Evolutionary conservation across 2,888 invertebrate species (phyloP).

Genomic region (Yponomeuta malinellus): DNA sequence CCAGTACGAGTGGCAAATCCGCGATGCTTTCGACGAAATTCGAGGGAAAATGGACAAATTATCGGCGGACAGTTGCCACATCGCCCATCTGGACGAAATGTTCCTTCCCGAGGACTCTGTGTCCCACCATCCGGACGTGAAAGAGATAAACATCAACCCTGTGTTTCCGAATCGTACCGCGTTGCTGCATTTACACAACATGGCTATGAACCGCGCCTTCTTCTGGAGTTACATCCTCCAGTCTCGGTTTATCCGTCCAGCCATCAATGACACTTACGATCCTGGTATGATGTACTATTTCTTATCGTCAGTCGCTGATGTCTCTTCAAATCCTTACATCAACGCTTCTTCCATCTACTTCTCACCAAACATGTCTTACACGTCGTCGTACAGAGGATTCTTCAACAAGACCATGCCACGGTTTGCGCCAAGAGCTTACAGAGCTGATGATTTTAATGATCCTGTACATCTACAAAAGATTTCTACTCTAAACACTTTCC

Average conservation of each 20-base stretch:
- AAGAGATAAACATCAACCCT: constrained; percentile 95
- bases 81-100: constrained; percentile 88
- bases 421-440: constrained; percentile 94
- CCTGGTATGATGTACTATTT: constrained; percentile 99
- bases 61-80: constrained; percentile 90
- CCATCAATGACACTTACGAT: constrained; percentile 94
- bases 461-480: constrained; percentile 95
- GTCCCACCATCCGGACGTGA: constrained; percentile 94
- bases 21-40: constrained; percentile 93
- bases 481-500: constrained; percentile 95
- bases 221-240: constrained; percentile 97
- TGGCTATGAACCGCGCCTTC: constrained; percentile 96
- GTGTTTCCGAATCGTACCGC: constrained; percentile 96
- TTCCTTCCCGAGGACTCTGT: constrained; percentile 89
- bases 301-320: constrained; percentile 95
- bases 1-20: constrained; percentile 94
- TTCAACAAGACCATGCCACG: constrained; percentile 96
- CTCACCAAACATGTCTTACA: constrained; percentile 94
- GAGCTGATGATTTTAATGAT: constrained; percentile 95
- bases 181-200: constrained; percentile 93
- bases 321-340: constrained; percentile 92
- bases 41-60: constrained; percentile 89
- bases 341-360: constrained; percentile 96
- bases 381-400: constrained; percentile 95
- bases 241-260: constrained; percentile 91